phyloP scores from a whole-genome alignment of 2,888 invertebrate species.

The Pardosa pseudoannulata region DNA sequence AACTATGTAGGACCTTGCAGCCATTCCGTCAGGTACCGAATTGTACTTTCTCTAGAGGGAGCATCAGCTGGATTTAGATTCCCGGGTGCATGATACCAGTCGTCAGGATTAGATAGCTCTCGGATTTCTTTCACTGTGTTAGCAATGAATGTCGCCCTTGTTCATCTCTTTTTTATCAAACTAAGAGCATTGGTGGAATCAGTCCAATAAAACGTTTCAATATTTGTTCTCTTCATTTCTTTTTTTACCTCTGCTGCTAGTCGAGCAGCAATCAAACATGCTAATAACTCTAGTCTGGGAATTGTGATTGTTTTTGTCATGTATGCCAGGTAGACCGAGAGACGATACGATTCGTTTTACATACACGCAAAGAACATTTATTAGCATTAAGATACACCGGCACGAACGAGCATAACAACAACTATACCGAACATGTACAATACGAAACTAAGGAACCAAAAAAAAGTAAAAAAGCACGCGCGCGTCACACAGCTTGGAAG shows the following conservation, averaged over 20 bases:
- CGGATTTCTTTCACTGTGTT: slow-evolving; percentile 13
- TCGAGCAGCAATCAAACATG: not conserved
- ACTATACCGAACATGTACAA: slow-evolving; percentile 44
- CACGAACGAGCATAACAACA: slow-evolving; percentile 44
- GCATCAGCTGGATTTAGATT: not conserved
- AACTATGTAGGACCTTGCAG: not conserved
- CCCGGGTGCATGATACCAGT: not conserved
- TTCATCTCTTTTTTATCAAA: slow-evolving; percentile 5
- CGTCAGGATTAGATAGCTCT: not conserved
- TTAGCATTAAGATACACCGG: slow-evolving; percentile 45
- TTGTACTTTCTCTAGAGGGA: not conserved
- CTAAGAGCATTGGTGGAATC: slow-evolving; percentile 5
- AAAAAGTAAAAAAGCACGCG: slow-evolving; percentile 29
- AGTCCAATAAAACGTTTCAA: slow-evolving; percentile 20
- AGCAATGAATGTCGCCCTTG: not conserved
- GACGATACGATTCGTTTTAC: slow-evolving; percentile 52
- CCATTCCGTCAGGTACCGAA: not conserved
- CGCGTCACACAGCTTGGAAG: slow-evolving; percentile 47
- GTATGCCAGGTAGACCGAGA: slow-evolving; percentile 52
- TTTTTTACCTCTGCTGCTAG: not conserved
- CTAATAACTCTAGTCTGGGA: not conserved
- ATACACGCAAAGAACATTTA: slow-evolving; percentile 48
- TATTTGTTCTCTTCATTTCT: not conserved
- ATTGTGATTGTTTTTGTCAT: slow-evolving; percentile 41
- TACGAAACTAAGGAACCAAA: slow-evolving; percentile 29